Base-by-base conservation (phyloP, 2,888 invertebrate genomes). In the Cryptophagus acutangulus region DNA sequence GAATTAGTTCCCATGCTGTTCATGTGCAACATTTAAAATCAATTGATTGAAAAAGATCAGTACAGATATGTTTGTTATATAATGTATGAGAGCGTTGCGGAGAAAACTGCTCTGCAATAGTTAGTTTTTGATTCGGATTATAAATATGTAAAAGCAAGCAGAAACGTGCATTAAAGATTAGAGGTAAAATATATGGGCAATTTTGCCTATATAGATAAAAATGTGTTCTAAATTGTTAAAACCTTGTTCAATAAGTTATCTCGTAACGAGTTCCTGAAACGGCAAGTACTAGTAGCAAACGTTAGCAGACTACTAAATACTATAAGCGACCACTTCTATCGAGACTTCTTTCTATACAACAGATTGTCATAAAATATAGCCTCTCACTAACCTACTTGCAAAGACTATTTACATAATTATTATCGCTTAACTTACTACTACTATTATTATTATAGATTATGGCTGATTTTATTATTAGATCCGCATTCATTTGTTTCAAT, bases 361-460 rank as follows among this genome's bases (percentile, higher is more conserved):
- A 34, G 43, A 43, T 41, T 41, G 40, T 18, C 41, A 41, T 53
- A 52, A 54, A 51, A 52, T 52, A 55, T 51, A 46, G 49, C 57
- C 55, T 55, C 57, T 57, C 54, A 54, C 59, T 59, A 57, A 59
- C 57, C 59, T 54, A 59, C 56, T 57, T 57, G 51, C 48, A 15
- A 15, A 3, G 14, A 37, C 24, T 42, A 52, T 55, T 54, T 59
- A 54, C 55, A 55, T 55, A 55, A 55, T 55, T 51, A 53, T 45
- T 43, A 48, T 47, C 38, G 36, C 35, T 43, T 33, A 40, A n/a
- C n/a, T n/a, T n/a, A n/a, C n/a, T n/a, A n/a, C n/a, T n/a, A n/a
- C 38, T 45, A 33, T n/a, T 34, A 44, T 49, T 48, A 46, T 46
- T 43, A 43, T 50, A 42, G 41, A 45, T 50, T 48, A 53, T 4